These are phyloP conservation scores for Scrobipalpa atriplicella DNA, from an alignment of 2,888 invertebrate genomes.

Conservation along the genomic window DNA sequence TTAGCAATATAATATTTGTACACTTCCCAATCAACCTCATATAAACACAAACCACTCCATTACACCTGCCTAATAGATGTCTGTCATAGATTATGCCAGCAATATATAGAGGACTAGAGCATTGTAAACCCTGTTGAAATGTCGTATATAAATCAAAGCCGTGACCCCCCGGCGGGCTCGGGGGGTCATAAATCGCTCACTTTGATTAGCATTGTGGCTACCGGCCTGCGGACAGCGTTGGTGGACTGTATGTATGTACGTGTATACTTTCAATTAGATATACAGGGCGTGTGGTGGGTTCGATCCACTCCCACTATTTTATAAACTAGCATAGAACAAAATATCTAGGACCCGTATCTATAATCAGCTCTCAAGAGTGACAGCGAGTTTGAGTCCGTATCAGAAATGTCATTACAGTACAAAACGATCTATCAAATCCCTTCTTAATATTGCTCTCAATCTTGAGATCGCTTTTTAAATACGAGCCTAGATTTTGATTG, in stretches of 20 bases:
- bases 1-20: not conserved
- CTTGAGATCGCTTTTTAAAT: too few relatives aligned
- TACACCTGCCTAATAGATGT: not conserved
- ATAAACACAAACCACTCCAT: not conserved
- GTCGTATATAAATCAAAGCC: slow-evolving; percentile 22
- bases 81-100: not conserved
- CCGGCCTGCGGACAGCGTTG: not conserved
- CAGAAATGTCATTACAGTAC: too few relatives aligned
- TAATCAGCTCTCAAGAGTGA: too few relatives aligned
- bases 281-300: not conserved
- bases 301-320: too few relatives aligned
- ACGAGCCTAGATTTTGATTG: too few relatives aligned
- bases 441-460: too few relatives aligned
- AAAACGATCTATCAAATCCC: too few relatives aligned
- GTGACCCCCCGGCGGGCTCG: not conserved
- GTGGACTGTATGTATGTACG: too few relatives aligned
- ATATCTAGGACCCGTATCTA: too few relatives aligned
- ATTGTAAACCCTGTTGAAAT: slow-evolving; percentile 7
- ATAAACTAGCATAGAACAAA: too few relatives aligned
- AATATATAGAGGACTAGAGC: not conserved
- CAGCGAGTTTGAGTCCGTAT: too few relatives aligned
- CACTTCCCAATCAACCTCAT: not conserved
- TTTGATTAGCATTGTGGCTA: slow-evolving; percentile 23
- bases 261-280: not conserved
- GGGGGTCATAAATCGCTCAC: slow-evolving; percentile 25